These are phyloP conservation scores for Lampropteryx suffumata DNA, from an alignment of 2,888 invertebrate species.

Conservation along the genomic window DNA sequence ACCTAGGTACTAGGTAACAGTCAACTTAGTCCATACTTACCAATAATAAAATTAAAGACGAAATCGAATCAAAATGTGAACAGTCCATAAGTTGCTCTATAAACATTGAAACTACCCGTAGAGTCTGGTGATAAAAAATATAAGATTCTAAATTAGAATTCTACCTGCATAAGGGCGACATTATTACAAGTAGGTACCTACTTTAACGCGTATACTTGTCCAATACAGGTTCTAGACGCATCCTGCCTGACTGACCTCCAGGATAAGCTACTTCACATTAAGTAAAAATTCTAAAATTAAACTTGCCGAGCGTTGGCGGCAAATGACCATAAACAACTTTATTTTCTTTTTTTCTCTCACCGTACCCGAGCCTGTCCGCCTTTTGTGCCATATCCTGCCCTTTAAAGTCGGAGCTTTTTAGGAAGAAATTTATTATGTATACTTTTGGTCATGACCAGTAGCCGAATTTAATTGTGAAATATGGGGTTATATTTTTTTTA, in stretches of 20 bases:
- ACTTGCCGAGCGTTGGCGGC: constrained; percentile 73
- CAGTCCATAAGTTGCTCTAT: no score
- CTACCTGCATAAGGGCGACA: constrained; percentile 10
- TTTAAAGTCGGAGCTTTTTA: constrained; percentile 79
- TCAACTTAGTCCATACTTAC: neutral
- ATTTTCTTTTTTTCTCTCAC: constrained; percentile 57
- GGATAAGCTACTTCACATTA: constrained; percentile 36
- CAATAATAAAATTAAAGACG: neutral
- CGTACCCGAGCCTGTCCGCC: constrained; percentile 60
- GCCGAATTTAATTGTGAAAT: constrained; percentile 81
- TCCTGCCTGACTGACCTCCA: constrained; percentile 29
- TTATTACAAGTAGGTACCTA: constrained; percentile 14
- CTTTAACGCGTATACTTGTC: constrained; percentile 12
- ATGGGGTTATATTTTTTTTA: constrained; percentile 59
- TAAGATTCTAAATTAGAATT: constrained; percentile 12
- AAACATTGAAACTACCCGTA: constrained; percentile 4
- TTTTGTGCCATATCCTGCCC: constrained; percentile 78
- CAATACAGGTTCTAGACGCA: constrained; percentile 31
- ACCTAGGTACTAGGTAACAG: no score
- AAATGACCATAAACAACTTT: constrained; percentile 76
- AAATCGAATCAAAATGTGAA: no score
- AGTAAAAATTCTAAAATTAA: constrained; percentile 73
- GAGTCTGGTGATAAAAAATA: constrained; percentile 9
- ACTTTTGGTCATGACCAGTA: constrained; percentile 80
- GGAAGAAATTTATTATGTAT: constrained; percentile 80